These are phyloP conservation scores for Anabacerthia variegaticeps DNA, from an alignment of 2,797 vertebrate species.

Conservation along the genomic window DNA sequence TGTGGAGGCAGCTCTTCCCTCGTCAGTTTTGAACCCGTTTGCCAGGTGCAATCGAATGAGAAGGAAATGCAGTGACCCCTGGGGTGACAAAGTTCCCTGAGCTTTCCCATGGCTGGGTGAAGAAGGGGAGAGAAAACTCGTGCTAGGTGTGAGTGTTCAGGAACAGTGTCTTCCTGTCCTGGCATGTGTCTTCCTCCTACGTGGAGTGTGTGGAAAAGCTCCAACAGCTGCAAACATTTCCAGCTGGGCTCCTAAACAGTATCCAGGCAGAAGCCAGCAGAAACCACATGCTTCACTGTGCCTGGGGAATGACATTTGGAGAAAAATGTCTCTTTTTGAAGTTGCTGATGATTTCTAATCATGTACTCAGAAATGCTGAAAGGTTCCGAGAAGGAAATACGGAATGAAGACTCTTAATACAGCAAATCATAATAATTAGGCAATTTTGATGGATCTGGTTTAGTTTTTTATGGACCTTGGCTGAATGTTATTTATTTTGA, in stretches of 20 bases:
- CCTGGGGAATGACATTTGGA: not conserved
- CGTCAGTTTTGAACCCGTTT: not conserved
- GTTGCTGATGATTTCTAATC: not conserved
- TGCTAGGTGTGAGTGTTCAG: not conserved
- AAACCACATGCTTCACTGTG: not conserved
- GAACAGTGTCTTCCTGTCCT: not conserved
- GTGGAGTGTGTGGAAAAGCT: not conserved
- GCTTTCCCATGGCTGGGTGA: not conserved
- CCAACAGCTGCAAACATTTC: not conserved
- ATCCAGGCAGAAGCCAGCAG: not conserved
- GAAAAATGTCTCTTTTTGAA: not conserved
- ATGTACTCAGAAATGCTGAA: not conserved
- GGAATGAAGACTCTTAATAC: not conserved
- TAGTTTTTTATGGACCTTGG: not conserved
- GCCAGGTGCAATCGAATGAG: not conserved
- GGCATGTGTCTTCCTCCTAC: not conserved
- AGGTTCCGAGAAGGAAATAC: not conserved
- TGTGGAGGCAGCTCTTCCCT: not conserved
- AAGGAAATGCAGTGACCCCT: not conserved
- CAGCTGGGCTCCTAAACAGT: not conserved
- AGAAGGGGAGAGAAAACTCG: not conserved
- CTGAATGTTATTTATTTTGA: not conserved
- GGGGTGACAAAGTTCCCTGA: not conserved
- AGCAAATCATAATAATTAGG: not conserved
- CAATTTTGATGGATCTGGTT: not conserved